Conservation (phyloP, 2,888 invertebrate species). For the Cerceris ruficornis region DNA sequence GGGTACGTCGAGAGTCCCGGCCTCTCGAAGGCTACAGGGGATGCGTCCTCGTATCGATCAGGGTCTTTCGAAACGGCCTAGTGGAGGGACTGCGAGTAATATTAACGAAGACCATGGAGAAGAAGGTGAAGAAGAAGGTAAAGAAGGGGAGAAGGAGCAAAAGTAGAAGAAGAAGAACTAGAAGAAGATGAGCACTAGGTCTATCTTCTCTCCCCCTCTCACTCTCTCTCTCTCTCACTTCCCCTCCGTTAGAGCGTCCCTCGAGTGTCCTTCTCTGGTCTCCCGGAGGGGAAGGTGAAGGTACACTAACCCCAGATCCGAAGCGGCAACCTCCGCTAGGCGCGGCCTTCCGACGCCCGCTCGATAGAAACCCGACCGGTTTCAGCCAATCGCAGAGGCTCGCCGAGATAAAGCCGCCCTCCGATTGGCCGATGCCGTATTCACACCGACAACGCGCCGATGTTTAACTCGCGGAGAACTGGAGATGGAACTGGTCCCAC, state of each 20-base stretch:
- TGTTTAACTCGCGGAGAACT: conserved; percentile 42
- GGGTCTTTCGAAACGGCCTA: conserved; percentile 52
- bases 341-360: conserved; percentile 79
- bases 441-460: conserved; percentile 67
- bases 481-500: conserved; percentile 67
- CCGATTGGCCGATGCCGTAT: conserved; percentile 76
- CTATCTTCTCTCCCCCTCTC: conserved; percentile 50
- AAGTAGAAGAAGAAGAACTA: conserved; percentile 25
- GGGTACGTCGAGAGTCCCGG: conserved; percentile 12
- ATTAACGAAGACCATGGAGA: conserved; percentile 45
- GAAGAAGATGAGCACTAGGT: conserved; percentile 63
- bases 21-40: conserved; percentile 25
- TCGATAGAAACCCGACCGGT: conserved; percentile 77
- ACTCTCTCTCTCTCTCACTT: neutral
- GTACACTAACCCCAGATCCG: conserved; percentile 64
- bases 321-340: conserved; percentile 70
- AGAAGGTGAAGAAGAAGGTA: too few relatives aligned
- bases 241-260: neutral
- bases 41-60: conserved; percentile 65
- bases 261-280: conserved; percentile 24
- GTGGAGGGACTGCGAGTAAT: conserved; percentile 50
- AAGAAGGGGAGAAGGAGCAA: conserved; percentile 15
- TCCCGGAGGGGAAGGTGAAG: conserved; percentile 53
- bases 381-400: conserved; percentile 75
- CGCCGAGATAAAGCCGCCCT: conserved; percentile 72